These are phyloP conservation scores for Brachyrhaphis roseni DNA, from an alignment of 2,797 vertebrate genomes.

Conservation along the genomic window DNA sequence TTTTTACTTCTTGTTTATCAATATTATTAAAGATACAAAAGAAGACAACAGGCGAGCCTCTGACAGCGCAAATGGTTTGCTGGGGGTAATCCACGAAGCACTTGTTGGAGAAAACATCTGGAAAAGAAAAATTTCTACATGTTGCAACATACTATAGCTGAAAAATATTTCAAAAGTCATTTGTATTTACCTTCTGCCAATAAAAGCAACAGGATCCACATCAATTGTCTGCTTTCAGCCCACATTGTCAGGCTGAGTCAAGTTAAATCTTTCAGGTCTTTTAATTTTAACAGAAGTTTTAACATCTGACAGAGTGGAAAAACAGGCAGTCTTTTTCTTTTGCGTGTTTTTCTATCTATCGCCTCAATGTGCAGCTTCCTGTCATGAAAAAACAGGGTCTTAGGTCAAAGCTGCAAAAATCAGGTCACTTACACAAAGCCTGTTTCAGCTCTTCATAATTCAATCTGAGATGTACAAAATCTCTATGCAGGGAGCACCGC, in stretches of 20 bases:
- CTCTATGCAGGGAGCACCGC: accelerated
- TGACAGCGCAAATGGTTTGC: constrained; percentile 27
- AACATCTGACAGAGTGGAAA: background rate
- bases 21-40: constrained; percentile 25
- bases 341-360: background rate
- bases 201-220: constrained; percentile 5
- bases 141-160: background rate
- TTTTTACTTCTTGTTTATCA: accelerated
- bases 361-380: constrained; percentile 14
- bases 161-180: background rate
- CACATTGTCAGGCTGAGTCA: constrained; percentile 2
- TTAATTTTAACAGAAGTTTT: background rate
- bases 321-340: background rate
- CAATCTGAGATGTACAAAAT: background rate
- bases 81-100: constrained; percentile 1
- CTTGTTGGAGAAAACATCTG: constrained; percentile 17
- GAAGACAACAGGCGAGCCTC: constrained; percentile 32
- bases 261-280: background rate
- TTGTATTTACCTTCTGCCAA: constrained; percentile 34
- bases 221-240: background rate
- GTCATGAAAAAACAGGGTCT: background rate
- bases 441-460: background rate
- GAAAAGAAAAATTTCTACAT: constrained; percentile 1
- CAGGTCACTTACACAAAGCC: constrained; percentile 21
- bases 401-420: constrained; percentile 1